Conservation (phyloP, 2,797 vertebrate species). For the Chrysocyon brachyurus region DNA sequence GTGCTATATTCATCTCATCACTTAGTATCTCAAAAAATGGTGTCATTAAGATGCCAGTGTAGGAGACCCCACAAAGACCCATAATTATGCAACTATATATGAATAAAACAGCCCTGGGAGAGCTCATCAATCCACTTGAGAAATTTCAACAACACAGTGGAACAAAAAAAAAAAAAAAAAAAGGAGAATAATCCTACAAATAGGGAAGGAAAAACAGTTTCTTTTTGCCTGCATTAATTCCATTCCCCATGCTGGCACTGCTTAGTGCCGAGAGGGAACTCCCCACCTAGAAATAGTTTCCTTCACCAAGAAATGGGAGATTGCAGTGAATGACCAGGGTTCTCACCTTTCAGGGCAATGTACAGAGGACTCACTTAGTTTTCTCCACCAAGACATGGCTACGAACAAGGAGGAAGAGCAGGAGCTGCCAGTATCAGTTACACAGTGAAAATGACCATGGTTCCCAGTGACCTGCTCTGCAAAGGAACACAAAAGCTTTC, state of each 20-base stretch:
- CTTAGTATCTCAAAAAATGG: not conserved
- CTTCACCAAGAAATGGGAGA: not conserved
- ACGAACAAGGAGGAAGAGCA: not conserved
- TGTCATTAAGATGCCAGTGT: not conserved
- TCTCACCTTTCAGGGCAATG: not conserved
- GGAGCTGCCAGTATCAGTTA: not conserved
- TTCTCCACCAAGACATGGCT: not conserved
- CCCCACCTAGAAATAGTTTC: not conserved
- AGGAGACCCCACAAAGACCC: not conserved
- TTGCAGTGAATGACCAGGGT: not conserved
- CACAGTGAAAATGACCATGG: not conserved
- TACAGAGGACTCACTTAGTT: not conserved
- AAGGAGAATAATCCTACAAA: not conserved
- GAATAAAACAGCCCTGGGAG: not conserved
- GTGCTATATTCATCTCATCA: not conserved
- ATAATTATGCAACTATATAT: not conserved
- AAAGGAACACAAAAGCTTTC: not conserved
- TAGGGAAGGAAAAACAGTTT: not conserved
- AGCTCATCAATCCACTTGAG: not conserved
- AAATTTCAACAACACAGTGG: not conserved
- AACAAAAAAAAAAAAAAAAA: not conserved
- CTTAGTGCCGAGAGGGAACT: not conserved
- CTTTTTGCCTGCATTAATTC: not conserved
- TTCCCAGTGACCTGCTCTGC: not conserved
- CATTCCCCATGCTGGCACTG: not conserved